These are phyloP conservation scores for Phaonia tiefii DNA, from an alignment of 2,888 invertebrate genomes.

Conservation along the genomic window DNA sequence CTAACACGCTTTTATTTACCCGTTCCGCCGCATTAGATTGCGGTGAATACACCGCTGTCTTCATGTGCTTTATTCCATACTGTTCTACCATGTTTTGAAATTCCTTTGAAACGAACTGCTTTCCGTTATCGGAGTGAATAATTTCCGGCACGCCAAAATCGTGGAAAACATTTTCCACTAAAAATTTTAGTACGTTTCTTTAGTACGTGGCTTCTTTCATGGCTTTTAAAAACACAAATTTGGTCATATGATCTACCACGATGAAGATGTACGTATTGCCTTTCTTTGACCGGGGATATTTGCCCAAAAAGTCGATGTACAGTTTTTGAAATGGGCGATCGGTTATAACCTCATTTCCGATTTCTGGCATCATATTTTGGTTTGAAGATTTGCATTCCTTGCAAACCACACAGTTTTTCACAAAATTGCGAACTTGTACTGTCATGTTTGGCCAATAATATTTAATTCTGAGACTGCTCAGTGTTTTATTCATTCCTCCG, in stretches of 20 bases:
- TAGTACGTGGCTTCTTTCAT: background rate
- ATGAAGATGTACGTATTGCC: background rate
- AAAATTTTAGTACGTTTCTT: background rate
- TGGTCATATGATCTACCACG: background rate
- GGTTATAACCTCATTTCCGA: background rate
- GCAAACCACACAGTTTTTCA: background rate
- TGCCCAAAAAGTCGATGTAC: background rate
- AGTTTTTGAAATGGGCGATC: slow-evolving; percentile 7
- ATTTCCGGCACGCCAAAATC: background rate
- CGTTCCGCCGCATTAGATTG: slow-evolving; percentile 75
- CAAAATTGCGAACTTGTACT: background rate
- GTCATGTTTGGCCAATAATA: slow-evolving; percentile 8
- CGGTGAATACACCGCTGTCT: slow-evolving; percentile 71
- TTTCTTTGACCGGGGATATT: background rate
- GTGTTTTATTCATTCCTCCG: background rate
- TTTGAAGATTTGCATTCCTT: slow-evolving; percentile 2
- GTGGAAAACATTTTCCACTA: background rate
- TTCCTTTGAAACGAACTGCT: slow-evolving; percentile 65
- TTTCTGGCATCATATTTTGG: background rate
- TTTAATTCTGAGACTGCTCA: background rate
- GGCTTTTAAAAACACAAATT: background rate
- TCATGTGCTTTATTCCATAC: slow-evolving; percentile 59
- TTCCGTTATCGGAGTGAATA: slow-evolving; percentile 67
- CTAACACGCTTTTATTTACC: slow-evolving; percentile 71
- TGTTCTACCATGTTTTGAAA: slow-evolving; percentile 53